A percentile compares a stretch with the other conserved stretches of the same genome.
These are phyloP conservation scores for Poecilia gillii DNA, from an alignment of 2,797 vertebrate species.

Conservation along the genomic window DNA sequence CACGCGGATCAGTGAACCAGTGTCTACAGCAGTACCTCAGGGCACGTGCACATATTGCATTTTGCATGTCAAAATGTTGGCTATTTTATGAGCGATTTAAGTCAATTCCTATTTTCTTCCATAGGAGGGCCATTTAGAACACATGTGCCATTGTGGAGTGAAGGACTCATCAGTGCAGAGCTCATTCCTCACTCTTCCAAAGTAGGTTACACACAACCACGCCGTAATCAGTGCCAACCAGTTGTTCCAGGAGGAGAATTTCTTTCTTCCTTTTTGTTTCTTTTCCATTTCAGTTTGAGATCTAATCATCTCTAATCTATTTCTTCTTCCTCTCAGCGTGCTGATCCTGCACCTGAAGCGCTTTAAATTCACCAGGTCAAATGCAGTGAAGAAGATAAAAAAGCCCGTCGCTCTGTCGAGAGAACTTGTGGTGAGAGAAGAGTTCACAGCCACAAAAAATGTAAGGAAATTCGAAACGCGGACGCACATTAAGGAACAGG, in stretches of 20 bases:
- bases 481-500: background rate
- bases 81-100: background rate
- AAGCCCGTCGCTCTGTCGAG: background rate
- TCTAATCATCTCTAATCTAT: background rate
- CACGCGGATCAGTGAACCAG: background rate
- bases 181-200: background rate
- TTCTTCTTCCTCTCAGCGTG: background rate
- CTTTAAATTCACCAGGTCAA: background rate
- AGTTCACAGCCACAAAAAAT: background rate
- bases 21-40: background rate
- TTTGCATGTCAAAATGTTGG: background rate
- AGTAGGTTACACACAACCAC: background rate
- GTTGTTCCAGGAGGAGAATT: background rate
- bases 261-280: background rate
- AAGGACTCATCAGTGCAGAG: background rate
- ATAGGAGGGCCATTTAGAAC: background rate
- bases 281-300: background rate
- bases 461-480: background rate
- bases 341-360: slow-evolving; percentile 1
- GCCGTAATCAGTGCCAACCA: background rate
- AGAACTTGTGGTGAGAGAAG: background rate
- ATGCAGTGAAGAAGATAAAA: background rate
- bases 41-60: background rate
- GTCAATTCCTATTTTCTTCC: background rate
- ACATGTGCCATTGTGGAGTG: background rate